Evolutionary conservation across 2,888 invertebrate genomes (phyloP).

Genomic region (Drosophila nr. fundita): DNA sequence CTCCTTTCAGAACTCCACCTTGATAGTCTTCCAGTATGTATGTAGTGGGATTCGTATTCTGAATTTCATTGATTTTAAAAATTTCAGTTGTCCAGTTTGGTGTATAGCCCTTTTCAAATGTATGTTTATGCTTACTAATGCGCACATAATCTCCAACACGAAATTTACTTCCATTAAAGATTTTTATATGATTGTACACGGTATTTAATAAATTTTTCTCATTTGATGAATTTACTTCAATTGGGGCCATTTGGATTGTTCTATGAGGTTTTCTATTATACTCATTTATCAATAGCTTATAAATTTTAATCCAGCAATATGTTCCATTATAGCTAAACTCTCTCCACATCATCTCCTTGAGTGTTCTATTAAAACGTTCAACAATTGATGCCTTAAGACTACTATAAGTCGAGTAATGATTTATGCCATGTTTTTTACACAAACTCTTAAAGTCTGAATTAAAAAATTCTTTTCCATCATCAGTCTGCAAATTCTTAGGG

Average conservation of each 20-base stretch:
- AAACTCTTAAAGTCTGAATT: background rate
- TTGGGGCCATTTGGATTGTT: too few relatives aligned
- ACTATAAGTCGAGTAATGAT: slow-evolving; percentile 1
- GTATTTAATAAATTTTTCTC: too few relatives aligned
- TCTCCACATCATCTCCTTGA: slow-evolving; percentile 11
- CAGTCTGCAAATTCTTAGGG: slow-evolving; percentile 28
- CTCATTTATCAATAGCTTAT: slow-evolving; percentile 3
- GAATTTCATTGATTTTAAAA: background rate
- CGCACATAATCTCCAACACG: too few relatives aligned
- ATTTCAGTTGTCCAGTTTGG: slow-evolving; percentile 4
- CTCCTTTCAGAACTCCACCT: background rate
- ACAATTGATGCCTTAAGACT: background rate
- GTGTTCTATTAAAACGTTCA: slow-evolving; percentile 10
- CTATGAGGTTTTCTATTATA: too few relatives aligned
- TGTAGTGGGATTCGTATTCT: background rate
- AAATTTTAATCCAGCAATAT: slow-evolving; percentile 7
- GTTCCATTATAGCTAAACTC: slow-evolving; percentile 7
- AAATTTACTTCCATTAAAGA: too few relatives aligned
- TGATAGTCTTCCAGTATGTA: slow-evolving; percentile 1
- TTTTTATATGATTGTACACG: too few relatives aligned
- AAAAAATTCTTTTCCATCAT: slow-evolving; percentile 11
- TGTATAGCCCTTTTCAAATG: background rate
- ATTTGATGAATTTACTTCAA: too few relatives aligned
- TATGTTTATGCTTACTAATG: too few relatives aligned
- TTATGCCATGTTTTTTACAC: background rate